These are phyloP conservation scores for Drosophila suzukii DNA, from an alignment of 1,140 invertebrate genomes.

Conservation along the genomic window DNA sequence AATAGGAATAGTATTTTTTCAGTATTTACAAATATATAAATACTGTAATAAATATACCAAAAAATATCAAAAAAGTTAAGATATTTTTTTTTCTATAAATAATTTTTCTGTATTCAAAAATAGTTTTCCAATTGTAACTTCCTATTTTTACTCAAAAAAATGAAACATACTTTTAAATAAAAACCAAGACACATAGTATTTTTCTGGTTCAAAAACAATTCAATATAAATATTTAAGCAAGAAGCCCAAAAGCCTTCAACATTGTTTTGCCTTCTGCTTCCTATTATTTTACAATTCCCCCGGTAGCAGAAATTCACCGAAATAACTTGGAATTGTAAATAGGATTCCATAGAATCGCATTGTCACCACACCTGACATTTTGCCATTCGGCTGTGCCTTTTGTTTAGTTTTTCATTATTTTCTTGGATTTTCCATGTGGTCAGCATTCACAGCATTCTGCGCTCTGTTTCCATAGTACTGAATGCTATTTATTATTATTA, in stretches of 20 bases:
- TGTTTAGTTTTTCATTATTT: conserved; percentile 54
- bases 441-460: neutral
- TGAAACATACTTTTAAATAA: too few relatives aligned
- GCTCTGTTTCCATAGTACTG: conserved; percentile 9
- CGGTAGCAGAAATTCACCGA: neutral
- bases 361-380: conserved; percentile 22
- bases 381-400: neutral
- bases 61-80: too few relatives aligned
- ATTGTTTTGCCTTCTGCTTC: neutral
- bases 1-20: too few relatives aligned
- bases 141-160: too few relatives aligned
- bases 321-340: neutral
- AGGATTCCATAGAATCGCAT: conserved; percentile 1
- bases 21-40: too few relatives aligned
- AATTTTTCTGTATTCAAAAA: too few relatives aligned
- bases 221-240: neutral
- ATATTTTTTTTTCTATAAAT: too few relatives aligned
- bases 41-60: too few relatives aligned
- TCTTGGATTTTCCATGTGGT: conserved; percentile 23
- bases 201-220: neutral
- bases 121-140: too few relatives aligned
- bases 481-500: conserved; percentile 56
- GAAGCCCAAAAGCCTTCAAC: neutral
- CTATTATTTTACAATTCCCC: neutral
- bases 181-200: too few relatives aligned